A percentile compares a stretch with the other conserved stretches of the same genome.
Conservation (phyloP, 2,888 invertebrate genomes). For the Polymixis lichenea region DNA sequence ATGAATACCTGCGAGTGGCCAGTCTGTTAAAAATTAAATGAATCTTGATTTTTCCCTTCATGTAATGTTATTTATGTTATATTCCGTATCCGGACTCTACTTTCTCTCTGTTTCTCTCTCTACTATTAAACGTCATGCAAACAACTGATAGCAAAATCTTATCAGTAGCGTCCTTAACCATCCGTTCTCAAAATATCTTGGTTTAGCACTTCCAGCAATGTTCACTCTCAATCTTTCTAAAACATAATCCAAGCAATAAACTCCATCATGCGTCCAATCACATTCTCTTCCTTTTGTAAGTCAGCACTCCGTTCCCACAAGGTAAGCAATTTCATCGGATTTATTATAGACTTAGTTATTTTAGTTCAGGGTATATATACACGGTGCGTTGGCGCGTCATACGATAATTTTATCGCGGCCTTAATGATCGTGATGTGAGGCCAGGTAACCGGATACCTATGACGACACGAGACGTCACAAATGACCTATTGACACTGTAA, state of each 20-base stretch:
- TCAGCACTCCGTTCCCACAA: slow-evolving; percentile 59
- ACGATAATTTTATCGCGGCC: slow-evolving; percentile 88
- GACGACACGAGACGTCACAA: slow-evolving; percentile 79
- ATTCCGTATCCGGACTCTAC: too few relatives aligned
- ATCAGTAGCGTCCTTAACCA: not conserved
- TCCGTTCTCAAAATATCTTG: not conserved
- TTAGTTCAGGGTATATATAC: slow-evolving; percentile 78
- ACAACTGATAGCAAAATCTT: not conserved
- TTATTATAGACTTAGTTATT: slow-evolving; percentile 80
- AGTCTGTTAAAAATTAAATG: too few relatives aligned
- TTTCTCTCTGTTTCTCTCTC: too few relatives aligned
- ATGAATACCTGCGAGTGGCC: too few relatives aligned
- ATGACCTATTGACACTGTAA: slow-evolving; percentile 66
- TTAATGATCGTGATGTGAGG: slow-evolving; percentile 86
- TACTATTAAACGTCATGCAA: too few relatives aligned
- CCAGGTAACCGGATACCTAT: slow-evolving; percentile 86
- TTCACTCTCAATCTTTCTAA: not conserved
- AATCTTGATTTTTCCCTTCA: too few relatives aligned
- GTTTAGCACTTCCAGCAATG: not conserved
- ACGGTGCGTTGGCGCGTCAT: slow-evolving; percentile 81
- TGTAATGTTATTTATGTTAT: too few relatives aligned
- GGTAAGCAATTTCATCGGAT: slow-evolving; percentile 71
- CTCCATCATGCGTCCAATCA: slow-evolving; percentile 5
- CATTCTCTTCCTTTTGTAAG: slow-evolving; percentile 45
- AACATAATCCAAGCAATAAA: slow-evolving; percentile 4